A percentile compares a stretch with the other conserved stretches of the same genome.
Evolutionary conservation across 1,140 invertebrate genomes (phyloP).

Genomic region (Wasmannia auropunctata): DNA sequence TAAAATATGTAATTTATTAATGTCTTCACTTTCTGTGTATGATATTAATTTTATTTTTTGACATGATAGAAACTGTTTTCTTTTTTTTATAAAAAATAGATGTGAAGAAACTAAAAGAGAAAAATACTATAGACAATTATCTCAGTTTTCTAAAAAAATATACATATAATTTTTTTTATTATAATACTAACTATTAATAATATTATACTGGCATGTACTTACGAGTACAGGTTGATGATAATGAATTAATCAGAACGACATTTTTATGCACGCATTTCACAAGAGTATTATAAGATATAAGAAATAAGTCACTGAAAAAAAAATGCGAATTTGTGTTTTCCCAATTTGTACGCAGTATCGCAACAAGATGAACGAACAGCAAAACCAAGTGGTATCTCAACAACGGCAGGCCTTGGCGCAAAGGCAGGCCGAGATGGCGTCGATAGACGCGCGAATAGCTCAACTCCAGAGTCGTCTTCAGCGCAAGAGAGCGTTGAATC

Average conservation of each 20-base stretch:
- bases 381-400: conserved; percentile 93
- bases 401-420: conserved; percentile 94
- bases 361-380: conserved; percentile 97
- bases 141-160: not conserved
- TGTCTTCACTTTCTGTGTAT: not conserved
- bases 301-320: not conserved
- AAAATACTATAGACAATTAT: not conserved
- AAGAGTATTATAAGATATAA: not conserved
- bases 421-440: conserved; percentile 94
- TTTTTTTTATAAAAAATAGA: not conserved
- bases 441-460: conserved; percentile 96
- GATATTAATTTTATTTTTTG: not conserved
- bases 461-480: conserved; percentile 96
- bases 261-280: not conserved
- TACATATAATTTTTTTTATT: not conserved
- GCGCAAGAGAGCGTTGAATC: conserved; percentile 93
- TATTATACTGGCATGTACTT: too few relatives aligned
- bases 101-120: not conserved
- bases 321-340: not conserved
- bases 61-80: not conserved
- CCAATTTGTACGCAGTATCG: conserved; percentile 91
- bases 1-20: conserved; percentile 2
- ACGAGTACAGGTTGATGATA: not conserved
- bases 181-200: not conserved
- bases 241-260: not conserved